Evolutionary conservation across 2,888 invertebrate species (phyloP).

Genomic region (Desoria tigrina): DNA sequence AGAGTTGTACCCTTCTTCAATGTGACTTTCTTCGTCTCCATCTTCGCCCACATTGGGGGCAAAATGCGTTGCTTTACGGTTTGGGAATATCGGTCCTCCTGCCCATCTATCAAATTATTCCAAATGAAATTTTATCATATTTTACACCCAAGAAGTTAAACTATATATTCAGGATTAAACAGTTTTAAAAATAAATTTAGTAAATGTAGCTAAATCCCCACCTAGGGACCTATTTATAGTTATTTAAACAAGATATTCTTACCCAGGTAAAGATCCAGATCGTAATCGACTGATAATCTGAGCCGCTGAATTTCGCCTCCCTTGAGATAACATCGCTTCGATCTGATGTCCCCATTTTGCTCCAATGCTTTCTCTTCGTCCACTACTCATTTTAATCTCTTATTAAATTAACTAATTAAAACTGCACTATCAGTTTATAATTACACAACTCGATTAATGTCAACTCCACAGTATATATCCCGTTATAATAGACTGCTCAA

Average conservation of each 20-base stretch:
- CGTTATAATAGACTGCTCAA: neutral
- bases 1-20: neutral
- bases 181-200: neutral
- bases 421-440: neutral
- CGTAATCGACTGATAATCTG: slow-evolving; percentile 36
- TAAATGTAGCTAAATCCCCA: no score
- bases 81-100: slow-evolving; percentile 34
- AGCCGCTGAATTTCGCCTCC: slow-evolving; percentile 40
- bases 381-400: neutral
- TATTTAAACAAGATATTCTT: no score
- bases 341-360: slow-evolving; percentile 54
- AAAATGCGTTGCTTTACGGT: slow-evolving; percentile 27
- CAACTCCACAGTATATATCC: neutral
- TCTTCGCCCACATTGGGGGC: slow-evolving; percentile 22
- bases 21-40: slow-evolving; percentile 9
- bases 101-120: slow-evolving; percentile 34
- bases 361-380: slow-evolving; percentile 5
- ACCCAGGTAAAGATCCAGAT: slow-evolving; percentile 45
- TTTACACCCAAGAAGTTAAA: no score
- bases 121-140: neutral
- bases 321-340: slow-evolving; percentile 54
- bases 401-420: neutral
- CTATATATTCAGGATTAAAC: neutral
- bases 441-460: no score
- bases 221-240: no score